Percentiles rank a stretch among this genome's conserved stretches.
Conservation (phyloP, 2,113 vertebrate genomes). For the Myotis lucifugus region DNA sequence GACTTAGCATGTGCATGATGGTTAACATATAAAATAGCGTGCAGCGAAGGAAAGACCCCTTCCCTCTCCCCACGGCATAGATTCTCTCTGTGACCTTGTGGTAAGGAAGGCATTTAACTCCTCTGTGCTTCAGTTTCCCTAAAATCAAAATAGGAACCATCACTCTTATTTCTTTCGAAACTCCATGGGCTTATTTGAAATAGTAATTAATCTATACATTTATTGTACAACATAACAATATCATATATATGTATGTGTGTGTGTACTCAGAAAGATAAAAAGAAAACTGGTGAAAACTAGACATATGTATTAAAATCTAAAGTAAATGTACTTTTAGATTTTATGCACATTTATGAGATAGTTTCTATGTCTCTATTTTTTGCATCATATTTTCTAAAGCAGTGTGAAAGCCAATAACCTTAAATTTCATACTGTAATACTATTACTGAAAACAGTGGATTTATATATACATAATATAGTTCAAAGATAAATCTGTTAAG, state of each 20-base stretch:
- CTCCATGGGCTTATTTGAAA: neutral
- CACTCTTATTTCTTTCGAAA: neutral
- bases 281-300: neutral
- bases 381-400: neutral
- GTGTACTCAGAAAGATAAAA: neutral
- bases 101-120: constrained; percentile 45
- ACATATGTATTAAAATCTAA: neutral
- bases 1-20: constrained; percentile 80
- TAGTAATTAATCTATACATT: neutral
- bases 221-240: neutral
- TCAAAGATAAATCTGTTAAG: neutral
- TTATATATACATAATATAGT: neutral
- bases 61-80: constrained; percentile 34
- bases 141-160: constrained; percentile 47
- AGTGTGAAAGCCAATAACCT: neutral
- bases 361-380: neutral
- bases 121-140: constrained; percentile 37
- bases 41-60: constrained; percentile 67
- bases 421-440: constrained; percentile 3
- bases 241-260: neutral
- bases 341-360: neutral
- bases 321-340: neutral
- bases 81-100: constrained; percentile 59
- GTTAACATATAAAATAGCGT: constrained; percentile 80
- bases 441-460: neutral